Percentiles rank a stretch among this genome's conserved stretches.
Evolutionary conservation across 2,888 invertebrate species (phyloP).

Genomic region (Orchesellides sinensis): DNA sequence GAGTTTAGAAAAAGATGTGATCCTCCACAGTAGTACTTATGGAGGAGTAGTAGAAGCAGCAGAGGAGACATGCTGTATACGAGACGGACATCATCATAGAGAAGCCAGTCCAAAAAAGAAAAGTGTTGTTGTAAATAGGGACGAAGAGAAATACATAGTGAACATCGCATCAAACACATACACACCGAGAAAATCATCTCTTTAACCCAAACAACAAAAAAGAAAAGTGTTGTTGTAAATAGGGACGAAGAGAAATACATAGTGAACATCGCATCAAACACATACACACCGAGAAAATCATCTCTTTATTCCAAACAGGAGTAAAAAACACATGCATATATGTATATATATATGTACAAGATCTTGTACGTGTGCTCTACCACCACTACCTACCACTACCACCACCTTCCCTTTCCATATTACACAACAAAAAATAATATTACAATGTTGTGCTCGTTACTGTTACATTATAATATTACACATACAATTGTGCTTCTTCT

Average conservation of each 20-base stretch:
- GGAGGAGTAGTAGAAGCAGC: background rate
- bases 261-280: background rate
- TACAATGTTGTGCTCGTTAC: too few species aligned
- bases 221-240: slow-evolving; percentile 27
- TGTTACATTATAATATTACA: background rate
- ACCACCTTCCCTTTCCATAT: slow-evolving; percentile 2
- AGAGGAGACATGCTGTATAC: too few species aligned
- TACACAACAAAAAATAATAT: too few species aligned
- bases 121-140: slow-evolving; percentile 32
- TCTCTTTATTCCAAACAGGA: background rate
- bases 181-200: slow-evolving; percentile 24
- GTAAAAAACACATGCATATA: too few species aligned
- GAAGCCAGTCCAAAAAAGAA: slow-evolving; percentile 34
- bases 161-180: background rate
- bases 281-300: slow-evolving; percentile 19
- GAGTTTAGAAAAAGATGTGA: slow-evolving; percentile 13
- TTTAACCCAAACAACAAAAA: background rate
- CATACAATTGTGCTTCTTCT: background rate
- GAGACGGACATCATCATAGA: too few species aligned
- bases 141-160: slow-evolving; percentile 23
- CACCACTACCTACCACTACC: too few species aligned
- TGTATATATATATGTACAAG: too few species aligned
- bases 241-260: slow-evolving; percentile 29
- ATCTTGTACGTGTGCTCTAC: slow-evolving; percentile 5
- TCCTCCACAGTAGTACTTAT: too few species aligned